Conservation (phyloP, 2,888 invertebrate species). For the Synergus japonicus region DNA sequence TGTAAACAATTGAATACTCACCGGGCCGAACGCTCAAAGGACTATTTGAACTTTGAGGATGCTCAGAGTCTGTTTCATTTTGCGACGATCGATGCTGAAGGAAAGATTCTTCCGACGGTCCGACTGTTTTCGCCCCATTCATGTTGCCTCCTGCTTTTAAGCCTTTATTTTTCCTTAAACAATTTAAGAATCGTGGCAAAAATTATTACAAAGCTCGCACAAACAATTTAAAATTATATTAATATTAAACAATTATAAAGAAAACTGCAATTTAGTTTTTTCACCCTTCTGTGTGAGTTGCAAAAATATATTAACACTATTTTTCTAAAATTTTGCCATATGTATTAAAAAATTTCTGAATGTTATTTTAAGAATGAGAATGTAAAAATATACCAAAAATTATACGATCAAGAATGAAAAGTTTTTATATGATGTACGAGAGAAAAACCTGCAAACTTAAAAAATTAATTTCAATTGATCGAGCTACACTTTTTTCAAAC, state of each 20-base stretch:
- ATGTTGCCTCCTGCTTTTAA: conserved; percentile 58
- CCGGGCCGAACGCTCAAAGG: conserved; percentile 74
- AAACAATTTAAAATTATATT: too few species aligned
- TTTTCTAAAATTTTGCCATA: too few species aligned
- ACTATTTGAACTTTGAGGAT: conserved; percentile 73
- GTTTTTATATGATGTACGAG: too few species aligned
- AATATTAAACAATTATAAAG: too few species aligned
- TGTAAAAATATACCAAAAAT: too few species aligned
- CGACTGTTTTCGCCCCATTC: conserved; percentile 72
- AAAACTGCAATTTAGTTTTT: background rate
- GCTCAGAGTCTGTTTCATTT: conserved; percentile 71
- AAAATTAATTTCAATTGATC: too few species aligned
- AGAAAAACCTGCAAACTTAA: too few species aligned
- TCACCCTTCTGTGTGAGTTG: background rate
- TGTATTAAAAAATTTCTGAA: too few species aligned
- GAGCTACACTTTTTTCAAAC: background rate
- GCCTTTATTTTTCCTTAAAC: conserved; percentile 42
- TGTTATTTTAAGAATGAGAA: too few species aligned
- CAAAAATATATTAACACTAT: background rate
- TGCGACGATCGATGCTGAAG: conserved; percentile 70
- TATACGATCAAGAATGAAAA: too few species aligned
- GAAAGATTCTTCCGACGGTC: conserved; percentile 69
- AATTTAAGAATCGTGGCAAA: background rate
- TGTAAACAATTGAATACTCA: conserved; percentile 56
- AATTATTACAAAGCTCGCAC: background rate